Percentiles rank a stretch among this genome's conserved stretches.
These are phyloP conservation scores for Gymnothorax reevesii DNA, from an alignment of 2,797 vertebrate species.

Conservation along the genomic window DNA sequence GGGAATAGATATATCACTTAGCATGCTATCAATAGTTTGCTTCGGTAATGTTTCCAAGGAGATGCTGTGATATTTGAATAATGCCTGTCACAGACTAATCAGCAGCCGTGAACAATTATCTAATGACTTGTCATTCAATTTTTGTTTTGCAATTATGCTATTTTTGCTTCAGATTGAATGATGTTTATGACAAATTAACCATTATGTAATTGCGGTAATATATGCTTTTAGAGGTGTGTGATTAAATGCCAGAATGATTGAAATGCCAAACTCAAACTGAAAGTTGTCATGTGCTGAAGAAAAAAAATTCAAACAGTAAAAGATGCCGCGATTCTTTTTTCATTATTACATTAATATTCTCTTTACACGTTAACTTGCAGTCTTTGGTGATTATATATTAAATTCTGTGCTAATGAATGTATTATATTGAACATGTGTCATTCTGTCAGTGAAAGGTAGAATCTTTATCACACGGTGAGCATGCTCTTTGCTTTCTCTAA, in stretches of 20 bases:
- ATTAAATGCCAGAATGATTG: conserved; percentile 66
- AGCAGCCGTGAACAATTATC: conserved; percentile 78
- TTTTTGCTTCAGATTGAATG: conserved; percentile 77
- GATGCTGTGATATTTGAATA: conserved; percentile 62
- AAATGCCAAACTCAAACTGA: conserved; percentile 41
- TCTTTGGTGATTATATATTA: not conserved
- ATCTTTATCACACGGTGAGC: conserved; percentile 9
- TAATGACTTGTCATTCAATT: conserved; percentile 82
- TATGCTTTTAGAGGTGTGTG: conserved; percentile 73
- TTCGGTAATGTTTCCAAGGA: conserved; percentile 64
- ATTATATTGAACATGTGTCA: conserved; percentile 15
- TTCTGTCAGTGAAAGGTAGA: not conserved
- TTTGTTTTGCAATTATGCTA: conserved; percentile 76
- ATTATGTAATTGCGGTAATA: conserved; percentile 77
- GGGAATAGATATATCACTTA: conserved; percentile 54
- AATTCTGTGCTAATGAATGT: not conserved
- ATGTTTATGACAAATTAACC: conserved; percentile 77
- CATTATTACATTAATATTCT: not conserved
- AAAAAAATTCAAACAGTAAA: conserved; percentile 1
- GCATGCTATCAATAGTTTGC: conserved; percentile 65
- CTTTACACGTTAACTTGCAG: not conserved
- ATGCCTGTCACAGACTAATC: conserved; percentile 73
- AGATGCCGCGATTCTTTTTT: not conserved
- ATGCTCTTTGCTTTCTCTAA: not conserved
- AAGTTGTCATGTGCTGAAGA: conserved; percentile 20